A percentile compares a stretch with the other conserved stretches of the same genome.
These are phyloP conservation scores for Drosophila athabasca DNA, from an alignment of 1,140 invertebrate species.

Conservation along the genomic window DNA sequence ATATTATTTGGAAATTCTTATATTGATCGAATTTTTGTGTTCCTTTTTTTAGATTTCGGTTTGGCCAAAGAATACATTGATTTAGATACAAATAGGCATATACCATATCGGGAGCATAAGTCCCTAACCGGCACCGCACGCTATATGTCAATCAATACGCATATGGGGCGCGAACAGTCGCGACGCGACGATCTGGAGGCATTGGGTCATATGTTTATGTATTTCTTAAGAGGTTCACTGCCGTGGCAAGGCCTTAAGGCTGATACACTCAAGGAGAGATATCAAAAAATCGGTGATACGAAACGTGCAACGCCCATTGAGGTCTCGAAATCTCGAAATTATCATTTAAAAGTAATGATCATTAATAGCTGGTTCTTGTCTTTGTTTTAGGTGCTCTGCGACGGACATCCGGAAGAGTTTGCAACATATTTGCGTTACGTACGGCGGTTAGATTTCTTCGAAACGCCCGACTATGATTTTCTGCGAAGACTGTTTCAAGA, in stretches of 20 bases:
- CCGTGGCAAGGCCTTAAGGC: conserved; percentile 99
- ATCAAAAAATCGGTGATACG: conserved; percentile 99
- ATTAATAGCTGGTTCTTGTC: not conserved
- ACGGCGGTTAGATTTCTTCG: conserved; percentile 98
- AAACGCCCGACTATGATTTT: conserved; percentile 99
- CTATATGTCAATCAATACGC: conserved; percentile 99
- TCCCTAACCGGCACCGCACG: conserved; percentile 98
- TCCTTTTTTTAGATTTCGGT: conserved; percentile 93
- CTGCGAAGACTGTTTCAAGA: conserved; percentile 97
- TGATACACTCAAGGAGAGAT: conserved; percentile 99
- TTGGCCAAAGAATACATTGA: conserved; percentile 99
- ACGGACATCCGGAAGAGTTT: conserved; percentile 98
- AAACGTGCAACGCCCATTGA: conserved; percentile 99
- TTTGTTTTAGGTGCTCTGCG: conserved; percentile 90
- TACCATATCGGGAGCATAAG: conserved; percentile 99
- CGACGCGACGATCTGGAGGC: conserved; percentile 99
- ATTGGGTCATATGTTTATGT: conserved; percentile 99
- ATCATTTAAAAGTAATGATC: not conserved
- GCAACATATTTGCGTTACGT: conserved; percentile 99
- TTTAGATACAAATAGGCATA: conserved; percentile 99
- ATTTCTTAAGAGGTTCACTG: conserved; percentile 98
- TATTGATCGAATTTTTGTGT: conserved; percentile 14
- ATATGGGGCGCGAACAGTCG: conserved; percentile 99
- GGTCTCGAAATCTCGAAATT: conserved; percentile 61
- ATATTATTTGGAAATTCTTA: not conserved